phyloP scores from a whole-genome alignment of 2,113 vertebrate genomes.

The Pluvianellus socialis region DNA sequence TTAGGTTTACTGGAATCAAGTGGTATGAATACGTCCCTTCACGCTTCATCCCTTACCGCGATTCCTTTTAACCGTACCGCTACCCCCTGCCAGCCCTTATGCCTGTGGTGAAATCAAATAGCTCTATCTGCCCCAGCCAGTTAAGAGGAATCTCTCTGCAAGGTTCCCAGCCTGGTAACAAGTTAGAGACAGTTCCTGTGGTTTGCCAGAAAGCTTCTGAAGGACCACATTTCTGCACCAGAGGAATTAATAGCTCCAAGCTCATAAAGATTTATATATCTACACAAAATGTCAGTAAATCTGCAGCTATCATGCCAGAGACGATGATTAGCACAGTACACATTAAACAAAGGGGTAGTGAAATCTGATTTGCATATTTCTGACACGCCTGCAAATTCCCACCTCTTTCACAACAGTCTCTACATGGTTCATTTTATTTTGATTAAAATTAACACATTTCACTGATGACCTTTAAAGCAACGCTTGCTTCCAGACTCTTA shows the following conservation, averaged over 20 bases:
- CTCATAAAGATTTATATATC: neutral
- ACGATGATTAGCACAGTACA: neutral
- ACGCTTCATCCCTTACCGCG: neutral
- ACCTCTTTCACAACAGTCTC: neutral
- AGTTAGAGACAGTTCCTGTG: neutral
- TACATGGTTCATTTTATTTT: constrained; percentile 9
- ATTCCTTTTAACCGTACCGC: neutral
- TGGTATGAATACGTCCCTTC: neutral
- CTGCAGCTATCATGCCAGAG: neutral
- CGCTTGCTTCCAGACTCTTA: neutral
- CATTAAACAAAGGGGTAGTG: constrained; percentile 18
- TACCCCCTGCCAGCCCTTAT: neutral
- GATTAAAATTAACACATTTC: constrained; percentile 46
- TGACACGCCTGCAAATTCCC: neutral
- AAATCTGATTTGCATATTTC: constrained; percentile 3
- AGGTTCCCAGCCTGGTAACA: neutral
- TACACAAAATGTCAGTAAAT: neutral
- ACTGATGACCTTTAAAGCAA: constrained; percentile 41
- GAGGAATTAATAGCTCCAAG: constrained; percentile 29
- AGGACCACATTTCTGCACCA: neutral
- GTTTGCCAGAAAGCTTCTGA: constrained; percentile 7
- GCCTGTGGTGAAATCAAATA: neutral
- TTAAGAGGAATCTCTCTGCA: neutral
- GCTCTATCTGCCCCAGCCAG: neutral
- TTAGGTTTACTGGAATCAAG: neutral